These are phyloP conservation scores for Agrypnus murinus DNA, from an alignment of 2,888 invertebrate genomes.

Conservation along the genomic window DNA sequence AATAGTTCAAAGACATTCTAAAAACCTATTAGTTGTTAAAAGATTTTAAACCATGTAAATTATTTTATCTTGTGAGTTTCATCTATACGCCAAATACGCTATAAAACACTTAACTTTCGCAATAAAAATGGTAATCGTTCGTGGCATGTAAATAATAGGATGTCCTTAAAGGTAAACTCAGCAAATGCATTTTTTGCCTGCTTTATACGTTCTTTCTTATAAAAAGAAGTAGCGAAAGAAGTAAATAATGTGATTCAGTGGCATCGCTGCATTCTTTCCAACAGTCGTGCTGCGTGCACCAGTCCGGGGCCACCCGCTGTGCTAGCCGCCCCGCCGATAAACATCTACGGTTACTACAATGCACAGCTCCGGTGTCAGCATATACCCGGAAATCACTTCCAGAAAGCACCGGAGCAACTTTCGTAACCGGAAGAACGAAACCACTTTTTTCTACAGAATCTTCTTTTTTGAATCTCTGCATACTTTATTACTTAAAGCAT, in stretches of 20 bases:
- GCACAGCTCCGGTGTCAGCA: slow-evolving; percentile 47
- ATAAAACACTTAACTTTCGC: too few species aligned
- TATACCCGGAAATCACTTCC: slow-evolving; percentile 46
- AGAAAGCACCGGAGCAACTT: slow-evolving; percentile 12
- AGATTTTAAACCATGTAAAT: too few species aligned
- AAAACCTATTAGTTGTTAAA: too few species aligned
- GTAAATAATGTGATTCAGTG: slow-evolving; percentile 57
- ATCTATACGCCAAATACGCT: too few species aligned
- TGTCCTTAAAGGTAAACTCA: slow-evolving; percentile 9
- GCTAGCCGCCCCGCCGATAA: slow-evolving; percentile 53
- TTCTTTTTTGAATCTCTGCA: too few species aligned
- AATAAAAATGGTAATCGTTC: slow-evolving; percentile 10
- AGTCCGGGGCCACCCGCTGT: slow-evolving; percentile 55
- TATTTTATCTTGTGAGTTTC: too few species aligned
- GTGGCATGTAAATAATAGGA: slow-evolving; percentile 25
- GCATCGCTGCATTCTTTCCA: slow-evolving; percentile 54
- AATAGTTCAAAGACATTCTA: too few species aligned
- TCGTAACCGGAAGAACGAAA: slow-evolving; percentile 8
- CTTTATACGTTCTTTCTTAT: slow-evolving; percentile 26
- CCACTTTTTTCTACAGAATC: too few species aligned
- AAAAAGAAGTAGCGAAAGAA: slow-evolving; percentile 45
- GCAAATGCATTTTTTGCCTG: slow-evolving; percentile 6
- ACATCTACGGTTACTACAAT: slow-evolving; percentile 53
- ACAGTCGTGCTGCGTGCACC: slow-evolving; percentile 58
- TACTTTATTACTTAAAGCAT: too few species aligned